phyloP scores from a whole-genome alignment of 2,888 invertebrate species.

The Drosophila nr. medialis region DNA sequence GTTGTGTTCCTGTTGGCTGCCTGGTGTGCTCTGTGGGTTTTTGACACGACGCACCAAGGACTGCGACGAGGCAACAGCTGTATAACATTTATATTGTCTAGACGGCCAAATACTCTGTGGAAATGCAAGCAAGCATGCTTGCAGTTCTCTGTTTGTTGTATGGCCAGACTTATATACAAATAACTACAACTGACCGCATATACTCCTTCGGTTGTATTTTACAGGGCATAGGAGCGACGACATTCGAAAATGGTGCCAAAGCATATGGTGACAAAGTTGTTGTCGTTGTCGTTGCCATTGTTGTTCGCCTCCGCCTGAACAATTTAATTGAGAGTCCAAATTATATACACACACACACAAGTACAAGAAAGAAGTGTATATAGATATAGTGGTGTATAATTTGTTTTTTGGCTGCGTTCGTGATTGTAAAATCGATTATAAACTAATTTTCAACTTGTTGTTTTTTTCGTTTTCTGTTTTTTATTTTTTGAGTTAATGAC shows the following conservation, averaged over 20 bases:
- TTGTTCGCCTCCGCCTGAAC: constrained; percentile 65
- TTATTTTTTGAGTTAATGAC: constrained; percentile 41
- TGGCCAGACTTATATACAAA: not conserved
- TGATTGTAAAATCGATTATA: constrained; percentile 82
- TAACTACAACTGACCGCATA: not conserved
- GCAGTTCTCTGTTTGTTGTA: not conserved
- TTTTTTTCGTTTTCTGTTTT: not conserved
- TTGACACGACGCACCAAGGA: constrained; percentile 58
- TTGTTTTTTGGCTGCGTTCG: constrained; percentile 57
- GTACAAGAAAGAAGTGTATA: constrained; percentile 5
- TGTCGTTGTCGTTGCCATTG: constrained; percentile 52
- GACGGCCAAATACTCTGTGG: constrained; percentile 18
- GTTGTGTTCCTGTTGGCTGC: constrained; percentile 25
- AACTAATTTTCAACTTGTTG: constrained; percentile 71
- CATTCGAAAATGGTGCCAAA: constrained; percentile 60
- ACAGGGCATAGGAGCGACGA: constrained; percentile 36
- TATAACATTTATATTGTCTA: too few relatives aligned
- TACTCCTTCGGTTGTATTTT: not conserved
- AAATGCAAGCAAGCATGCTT: not conserved
- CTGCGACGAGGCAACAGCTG: constrained; percentile 15
- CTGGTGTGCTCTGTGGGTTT: constrained; percentile 46
- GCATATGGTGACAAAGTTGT: constrained; percentile 78
- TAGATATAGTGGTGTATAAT: constrained; percentile 44
- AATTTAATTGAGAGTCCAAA: constrained; percentile 78
- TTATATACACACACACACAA: constrained; percentile 44